Conservation (phyloP, 2,113 vertebrate genomes). For the Eclectus roratus region DNA sequence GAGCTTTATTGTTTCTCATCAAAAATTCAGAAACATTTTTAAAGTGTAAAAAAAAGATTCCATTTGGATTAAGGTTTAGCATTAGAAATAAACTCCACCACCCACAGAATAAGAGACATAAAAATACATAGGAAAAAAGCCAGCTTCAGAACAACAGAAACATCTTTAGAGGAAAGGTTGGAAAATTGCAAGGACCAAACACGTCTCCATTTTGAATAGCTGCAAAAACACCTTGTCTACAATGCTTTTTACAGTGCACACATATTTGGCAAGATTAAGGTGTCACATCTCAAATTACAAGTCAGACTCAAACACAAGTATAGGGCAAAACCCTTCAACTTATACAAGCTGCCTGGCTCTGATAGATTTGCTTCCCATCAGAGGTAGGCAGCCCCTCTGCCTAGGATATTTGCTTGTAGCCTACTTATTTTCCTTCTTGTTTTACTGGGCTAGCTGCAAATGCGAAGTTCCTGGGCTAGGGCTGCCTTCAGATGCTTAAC, state of each 20-base stretch:
- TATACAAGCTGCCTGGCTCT: neutral
- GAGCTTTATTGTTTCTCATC: neutral
- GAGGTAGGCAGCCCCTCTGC: neutral
- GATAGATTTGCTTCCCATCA: neutral
- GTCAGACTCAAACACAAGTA: slow-evolving; percentile 54
- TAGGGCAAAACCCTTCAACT: neutral
- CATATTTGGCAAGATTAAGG: slow-evolving; percentile 78
- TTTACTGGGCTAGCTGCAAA: neutral
- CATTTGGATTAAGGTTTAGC: neutral
- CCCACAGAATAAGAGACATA: neutral
- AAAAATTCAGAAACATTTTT: neutral
- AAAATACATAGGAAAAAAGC: neutral
- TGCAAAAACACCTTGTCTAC: neutral
- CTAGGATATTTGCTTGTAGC: neutral
- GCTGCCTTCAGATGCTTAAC: slow-evolving; percentile 63
- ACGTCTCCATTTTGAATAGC: slow-evolving; percentile 12
- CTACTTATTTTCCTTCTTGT: neutral
- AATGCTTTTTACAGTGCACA: slow-evolving; percentile 12
- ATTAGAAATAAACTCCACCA: neutral
- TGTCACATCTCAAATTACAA: slow-evolving; percentile 76
- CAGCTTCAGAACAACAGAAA: neutral
- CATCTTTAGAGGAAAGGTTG: neutral
- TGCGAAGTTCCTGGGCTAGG: neutral
- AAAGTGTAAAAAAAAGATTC: neutral
- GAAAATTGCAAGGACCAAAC: neutral